phyloP scores from a whole-genome alignment of 64 coral and sea anemone genomes.

The Hydrozoanthus tunicans region DNA sequence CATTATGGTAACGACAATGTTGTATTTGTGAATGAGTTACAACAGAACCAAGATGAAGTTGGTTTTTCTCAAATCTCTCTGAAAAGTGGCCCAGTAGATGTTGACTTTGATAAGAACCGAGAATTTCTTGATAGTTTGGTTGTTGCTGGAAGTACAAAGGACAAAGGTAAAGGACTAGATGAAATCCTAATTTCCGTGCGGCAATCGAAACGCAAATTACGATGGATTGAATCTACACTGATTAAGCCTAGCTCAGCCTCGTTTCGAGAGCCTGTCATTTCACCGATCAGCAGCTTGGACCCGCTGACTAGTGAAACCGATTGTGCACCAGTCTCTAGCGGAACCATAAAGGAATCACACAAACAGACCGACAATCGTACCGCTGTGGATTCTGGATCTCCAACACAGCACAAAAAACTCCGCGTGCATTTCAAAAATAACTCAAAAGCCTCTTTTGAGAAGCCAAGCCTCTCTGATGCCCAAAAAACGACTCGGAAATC shows the following conservation, averaged over 20 bases:
- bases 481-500: background rate
- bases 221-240: slow-evolving; percentile 18
- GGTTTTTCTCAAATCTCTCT: background rate
- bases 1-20: background rate
- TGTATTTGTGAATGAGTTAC: background rate
- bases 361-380: background rate
- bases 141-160: background rate
- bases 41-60: background rate
- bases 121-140: background rate
- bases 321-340: background rate
- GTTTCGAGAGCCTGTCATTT: background rate
- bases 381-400: background rate
- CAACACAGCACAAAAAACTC: background rate
- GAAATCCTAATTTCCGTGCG: background rate
- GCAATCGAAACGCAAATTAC: background rate
- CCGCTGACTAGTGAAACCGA: background rate
- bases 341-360: background rate
- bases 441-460: background rate
- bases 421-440: slow-evolving; percentile 16
- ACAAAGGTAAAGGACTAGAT: background rate
- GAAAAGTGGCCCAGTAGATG: no score
- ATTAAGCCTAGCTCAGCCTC: background rate
- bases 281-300: background rate
- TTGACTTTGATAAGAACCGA: background rate
- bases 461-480: background rate